Conservation (phyloP, 2,113 vertebrate species). For the Capra hircus region DNA sequence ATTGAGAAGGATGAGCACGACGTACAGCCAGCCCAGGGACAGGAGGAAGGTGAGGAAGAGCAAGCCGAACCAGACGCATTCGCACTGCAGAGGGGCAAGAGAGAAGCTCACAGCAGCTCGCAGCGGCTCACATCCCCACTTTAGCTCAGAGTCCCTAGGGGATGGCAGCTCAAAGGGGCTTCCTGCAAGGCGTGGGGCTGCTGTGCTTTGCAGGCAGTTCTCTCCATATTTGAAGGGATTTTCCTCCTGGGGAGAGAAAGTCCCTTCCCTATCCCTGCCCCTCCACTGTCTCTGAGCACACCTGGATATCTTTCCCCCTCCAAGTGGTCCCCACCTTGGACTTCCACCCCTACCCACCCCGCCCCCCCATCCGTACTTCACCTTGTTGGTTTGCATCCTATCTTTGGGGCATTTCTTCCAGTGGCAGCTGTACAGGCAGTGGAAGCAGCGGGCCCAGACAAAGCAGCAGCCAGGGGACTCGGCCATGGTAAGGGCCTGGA, state of each 20-base stretch:
- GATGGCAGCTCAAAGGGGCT: not conserved
- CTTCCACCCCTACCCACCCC: not conserved
- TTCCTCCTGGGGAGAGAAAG: slow-evolving; percentile 1
- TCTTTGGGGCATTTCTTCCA: slow-evolving; percentile 74
- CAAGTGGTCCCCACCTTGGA: not conserved
- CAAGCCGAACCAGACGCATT: slow-evolving; percentile 83
- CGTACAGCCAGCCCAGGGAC: slow-evolving; percentile 89
- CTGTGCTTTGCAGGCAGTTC: not conserved
- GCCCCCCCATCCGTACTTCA: not conserved
- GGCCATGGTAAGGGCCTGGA: slow-evolving; percentile 64
- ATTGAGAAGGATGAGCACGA: slow-evolving; percentile 88
- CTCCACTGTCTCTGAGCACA: not conserved
- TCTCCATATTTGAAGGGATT: not conserved
- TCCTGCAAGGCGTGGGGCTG: not conserved
- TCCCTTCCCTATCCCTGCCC: not conserved
- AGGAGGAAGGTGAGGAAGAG: slow-evolving; percentile 84
- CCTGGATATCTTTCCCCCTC: not conserved
- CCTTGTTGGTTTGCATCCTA: slow-evolving; percentile 77
- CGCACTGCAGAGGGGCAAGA: slow-evolving; percentile 75
- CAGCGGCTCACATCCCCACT: not conserved
- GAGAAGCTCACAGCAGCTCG: not conserved
- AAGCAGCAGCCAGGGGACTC: slow-evolving; percentile 49
- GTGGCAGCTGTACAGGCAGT: slow-evolving; percentile 81
- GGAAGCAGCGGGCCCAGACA: slow-evolving; percentile 71
- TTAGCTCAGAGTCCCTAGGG: not conserved